Evolutionary conservation across 2,113 vertebrate species (phyloP), one percentile per base, ranked within the genome.

Genomic region (Passer montanus): DNA sequence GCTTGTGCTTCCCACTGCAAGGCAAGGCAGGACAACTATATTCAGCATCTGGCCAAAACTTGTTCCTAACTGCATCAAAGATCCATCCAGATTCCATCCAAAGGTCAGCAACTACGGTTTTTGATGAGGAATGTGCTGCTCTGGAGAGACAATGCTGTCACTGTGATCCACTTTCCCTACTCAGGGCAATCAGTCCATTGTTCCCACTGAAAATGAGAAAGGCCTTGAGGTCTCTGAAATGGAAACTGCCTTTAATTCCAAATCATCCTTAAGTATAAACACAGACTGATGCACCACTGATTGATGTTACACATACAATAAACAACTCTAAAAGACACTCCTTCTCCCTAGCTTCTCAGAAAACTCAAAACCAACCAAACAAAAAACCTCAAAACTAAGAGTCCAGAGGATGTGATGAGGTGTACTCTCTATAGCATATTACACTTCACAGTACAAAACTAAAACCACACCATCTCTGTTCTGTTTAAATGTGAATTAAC

Each of bases 141-240:
- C 86, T 78, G 68, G 49, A 92, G 76, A 89, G 44, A 90, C 89
- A 93, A 50, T 30, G 28, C 28, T 91, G 78, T 90, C 93, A 92
- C 88, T 90, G 76, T 79, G 80, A 92, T 64, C 47, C 28, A n/a
- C 52, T 92, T 75, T 66, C 83, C 69, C 86, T 86, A 21, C 30
- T 70, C 31, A 52, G 31, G n/a, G 90, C 72, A 88, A 86, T 63
- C 64, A 64, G 52, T 15, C 28, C 49, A 43, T 59, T 88, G 82
- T 33, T 84, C 44, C 49, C 59, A 64, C 30, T 53, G 52, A 80
- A 94, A 64, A 88, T 44, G 30, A 84, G 58, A 94, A 80, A 76
- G 47, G 22, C 49, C 76, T 52, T 1, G 1, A 92, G 64, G 91
- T 12, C 49, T 84, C 58, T 66, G 44, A 92, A 94, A 72, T 52